phyloP scores from a whole-genome alignment of 2,888 invertebrate genomes.

The Myathropa florea region DNA sequence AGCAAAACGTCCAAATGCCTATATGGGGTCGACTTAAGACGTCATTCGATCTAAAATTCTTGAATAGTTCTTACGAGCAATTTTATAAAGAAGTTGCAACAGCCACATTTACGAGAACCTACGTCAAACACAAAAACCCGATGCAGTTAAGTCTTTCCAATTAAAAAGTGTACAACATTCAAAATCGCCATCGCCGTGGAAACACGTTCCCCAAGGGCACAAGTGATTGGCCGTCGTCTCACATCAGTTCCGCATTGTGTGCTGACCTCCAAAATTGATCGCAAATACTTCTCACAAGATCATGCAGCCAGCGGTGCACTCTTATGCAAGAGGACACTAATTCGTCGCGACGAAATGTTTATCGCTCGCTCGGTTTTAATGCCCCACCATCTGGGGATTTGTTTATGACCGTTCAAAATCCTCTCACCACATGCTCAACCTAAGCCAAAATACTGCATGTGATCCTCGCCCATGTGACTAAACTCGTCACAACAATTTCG shows the following conservation, averaged over 20 bases:
- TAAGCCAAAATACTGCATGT: background rate
- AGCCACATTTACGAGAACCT: too few relatives aligned
- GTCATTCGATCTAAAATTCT: too few relatives aligned
- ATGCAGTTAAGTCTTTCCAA: too few relatives aligned
- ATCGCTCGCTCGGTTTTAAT: too few relatives aligned
- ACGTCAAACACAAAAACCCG: too few relatives aligned
- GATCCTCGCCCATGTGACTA: background rate
- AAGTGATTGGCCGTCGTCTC: background rate
- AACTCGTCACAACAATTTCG: background rate
- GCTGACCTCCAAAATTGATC: background rate
- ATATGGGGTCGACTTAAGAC: too few relatives aligned
- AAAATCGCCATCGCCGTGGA: background rate
- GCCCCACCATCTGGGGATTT: background rate
- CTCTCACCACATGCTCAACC: background rate
- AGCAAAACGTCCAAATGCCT: too few relatives aligned
- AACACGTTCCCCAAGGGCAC: background rate
- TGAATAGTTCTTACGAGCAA: too few relatives aligned
- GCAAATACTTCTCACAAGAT: background rate
- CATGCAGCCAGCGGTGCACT: background rate
- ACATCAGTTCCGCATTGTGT: background rate
- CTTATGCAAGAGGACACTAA: background rate
- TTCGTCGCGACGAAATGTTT: background rate
- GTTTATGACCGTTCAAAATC: background rate
- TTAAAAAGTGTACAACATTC: background rate
- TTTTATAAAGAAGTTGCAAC: too few relatives aligned